phyloP scores from a whole-genome alignment of 1,140 invertebrate genomes.

The Hermetia illucens region DNA sequence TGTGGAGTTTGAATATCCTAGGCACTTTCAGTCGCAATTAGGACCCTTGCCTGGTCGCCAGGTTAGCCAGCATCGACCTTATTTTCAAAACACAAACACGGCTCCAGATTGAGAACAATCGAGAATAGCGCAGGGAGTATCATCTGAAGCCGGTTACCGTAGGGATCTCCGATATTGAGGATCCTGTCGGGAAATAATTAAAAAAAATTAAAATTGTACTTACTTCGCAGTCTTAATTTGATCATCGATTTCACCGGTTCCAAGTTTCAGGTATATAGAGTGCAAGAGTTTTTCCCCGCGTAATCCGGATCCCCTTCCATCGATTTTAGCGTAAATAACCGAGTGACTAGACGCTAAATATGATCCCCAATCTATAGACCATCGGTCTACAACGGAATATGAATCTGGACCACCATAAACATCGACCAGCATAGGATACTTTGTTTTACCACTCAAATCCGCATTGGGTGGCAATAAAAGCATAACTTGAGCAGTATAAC shows the following conservation, averaged over 20 bases:
- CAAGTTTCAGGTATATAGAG: slow-evolving; percentile 67
- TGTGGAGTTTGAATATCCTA: too few relatives aligned
- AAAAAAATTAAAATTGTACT: slow-evolving; percentile 4
- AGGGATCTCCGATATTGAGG: background rate
- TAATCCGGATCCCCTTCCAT: slow-evolving; percentile 76
- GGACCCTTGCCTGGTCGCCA: too few relatives aligned
- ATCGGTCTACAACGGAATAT: slow-evolving; percentile 59
- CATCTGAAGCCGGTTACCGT: background rate
- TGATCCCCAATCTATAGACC: slow-evolving; percentile 59
- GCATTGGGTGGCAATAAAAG: slow-evolving; percentile 64
- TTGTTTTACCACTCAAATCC: slow-evolving; percentile 43
- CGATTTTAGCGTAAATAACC: slow-evolving; percentile 75
- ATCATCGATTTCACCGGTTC: slow-evolving; percentile 77
- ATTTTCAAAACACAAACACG: too few relatives aligned
- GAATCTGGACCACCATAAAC: slow-evolving; percentile 87
- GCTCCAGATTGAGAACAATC: too few relatives aligned
- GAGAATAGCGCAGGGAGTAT: too few relatives aligned
- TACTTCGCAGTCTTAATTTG: slow-evolving; percentile 45
- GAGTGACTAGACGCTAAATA: slow-evolving; percentile 72
- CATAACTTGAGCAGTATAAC: slow-evolving; percentile 24
- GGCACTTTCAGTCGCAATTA: too few relatives aligned
- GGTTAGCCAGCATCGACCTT: too few relatives aligned
- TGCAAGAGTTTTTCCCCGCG: slow-evolving; percentile 76
- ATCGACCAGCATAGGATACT: slow-evolving; percentile 75
- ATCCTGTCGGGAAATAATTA: background rate